Conservation (phyloP, 1,140 invertebrate genomes). For the Branchinecta lindahli region DNA sequence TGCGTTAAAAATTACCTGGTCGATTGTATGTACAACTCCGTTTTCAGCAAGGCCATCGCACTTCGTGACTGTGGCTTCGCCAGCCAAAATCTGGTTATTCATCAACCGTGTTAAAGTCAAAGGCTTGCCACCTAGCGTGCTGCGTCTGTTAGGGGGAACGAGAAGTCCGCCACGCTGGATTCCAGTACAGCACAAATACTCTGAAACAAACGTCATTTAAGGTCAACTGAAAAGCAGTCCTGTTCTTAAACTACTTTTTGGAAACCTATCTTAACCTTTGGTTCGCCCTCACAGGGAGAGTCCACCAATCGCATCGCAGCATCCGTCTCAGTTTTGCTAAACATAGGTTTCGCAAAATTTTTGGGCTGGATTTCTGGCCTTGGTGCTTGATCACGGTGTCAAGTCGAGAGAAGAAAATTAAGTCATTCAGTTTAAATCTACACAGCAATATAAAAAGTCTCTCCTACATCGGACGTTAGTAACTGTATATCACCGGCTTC, state of each 20-base stretch:
- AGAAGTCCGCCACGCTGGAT: neutral
- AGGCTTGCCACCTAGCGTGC: neutral
- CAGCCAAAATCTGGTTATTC: neutral
- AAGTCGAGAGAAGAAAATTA: too few relatives aligned
- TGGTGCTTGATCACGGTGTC: too few relatives aligned
- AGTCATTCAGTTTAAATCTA: too few relatives aligned
- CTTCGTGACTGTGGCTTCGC: neutral
- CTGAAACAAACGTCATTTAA: neutral
- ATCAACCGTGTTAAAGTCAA: neutral
- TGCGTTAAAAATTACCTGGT: neutral
- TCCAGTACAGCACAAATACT: neutral
- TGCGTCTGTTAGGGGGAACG: neutral
- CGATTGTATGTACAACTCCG: neutral
- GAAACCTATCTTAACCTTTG: neutral
- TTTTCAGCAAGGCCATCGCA: neutral
- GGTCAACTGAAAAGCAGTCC: neutral
- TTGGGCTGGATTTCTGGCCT: too few relatives aligned
- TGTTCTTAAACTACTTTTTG: neutral
- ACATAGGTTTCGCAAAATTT: too few relatives aligned
- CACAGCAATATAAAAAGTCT: too few relatives aligned
- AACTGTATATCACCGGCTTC: too few relatives aligned
- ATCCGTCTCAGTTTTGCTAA: too few relatives aligned
- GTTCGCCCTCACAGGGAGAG: too few relatives aligned
- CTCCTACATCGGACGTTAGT: too few relatives aligned
- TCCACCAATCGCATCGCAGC: too few relatives aligned